These are phyloP conservation scores for Chironomus tentans DNA, from an alignment of 2,888 invertebrate species.

Conservation along the genomic window DNA sequence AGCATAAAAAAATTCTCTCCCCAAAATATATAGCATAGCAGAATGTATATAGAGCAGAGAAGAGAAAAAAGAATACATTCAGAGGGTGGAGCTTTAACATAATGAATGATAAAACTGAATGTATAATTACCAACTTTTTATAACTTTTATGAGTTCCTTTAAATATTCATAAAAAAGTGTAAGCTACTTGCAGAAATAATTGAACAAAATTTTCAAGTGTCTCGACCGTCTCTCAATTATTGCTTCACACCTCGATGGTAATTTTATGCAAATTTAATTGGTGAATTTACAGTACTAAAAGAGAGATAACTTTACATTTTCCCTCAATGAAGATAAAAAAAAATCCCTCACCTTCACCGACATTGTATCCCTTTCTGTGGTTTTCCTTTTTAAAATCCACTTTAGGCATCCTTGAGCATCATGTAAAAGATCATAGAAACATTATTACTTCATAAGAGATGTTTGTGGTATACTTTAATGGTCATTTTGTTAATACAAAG, in stretches of 20 bases:
- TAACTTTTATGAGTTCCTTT: background rate
- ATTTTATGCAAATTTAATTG: conserved; percentile 25
- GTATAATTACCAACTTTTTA: conserved; percentile 5
- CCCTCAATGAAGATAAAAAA: background rate
- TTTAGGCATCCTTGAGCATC: background rate
- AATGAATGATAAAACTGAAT: conserved; percentile 3
- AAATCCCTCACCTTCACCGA: background rate
- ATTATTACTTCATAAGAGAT: conserved; percentile 15
- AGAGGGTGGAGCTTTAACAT: conserved; percentile 20
- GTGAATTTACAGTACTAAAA: background rate
- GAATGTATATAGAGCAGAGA: no score
- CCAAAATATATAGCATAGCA: background rate
- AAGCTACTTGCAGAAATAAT: background rate
- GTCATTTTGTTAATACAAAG: background rate
- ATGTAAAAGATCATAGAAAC: background rate
- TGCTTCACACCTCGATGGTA: conserved; percentile 18
- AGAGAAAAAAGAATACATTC: background rate
- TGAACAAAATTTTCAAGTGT: background rate
- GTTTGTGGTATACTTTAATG: background rate
- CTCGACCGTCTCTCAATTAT: background rate
- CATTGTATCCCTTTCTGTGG: background rate
- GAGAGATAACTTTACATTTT: background rate
- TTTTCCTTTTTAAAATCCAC: background rate
- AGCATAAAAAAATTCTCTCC: background rate
- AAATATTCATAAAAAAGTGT: conserved; percentile 9